A percentile compares a stretch with the other conserved stretches of the same genome.
phyloP scores from a whole-genome alignment of 2,888 invertebrate genomes.

The Dermolepida albohirtum region DNA sequence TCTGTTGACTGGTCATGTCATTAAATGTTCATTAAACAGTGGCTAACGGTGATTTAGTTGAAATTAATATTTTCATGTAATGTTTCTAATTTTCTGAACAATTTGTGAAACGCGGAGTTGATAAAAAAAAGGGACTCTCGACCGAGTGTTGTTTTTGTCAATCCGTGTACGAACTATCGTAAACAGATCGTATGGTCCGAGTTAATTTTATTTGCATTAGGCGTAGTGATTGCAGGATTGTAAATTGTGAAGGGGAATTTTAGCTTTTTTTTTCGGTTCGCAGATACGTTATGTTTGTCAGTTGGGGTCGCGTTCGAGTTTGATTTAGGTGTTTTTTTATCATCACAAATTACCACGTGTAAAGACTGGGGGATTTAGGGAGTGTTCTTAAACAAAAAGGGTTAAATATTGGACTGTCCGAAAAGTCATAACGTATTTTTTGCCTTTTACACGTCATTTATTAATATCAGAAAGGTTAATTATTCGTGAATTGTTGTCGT shows the following conservation, averaged over 20 bases:
- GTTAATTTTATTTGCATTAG: constrained; percentile 50
- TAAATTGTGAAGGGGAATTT: constrained; percentile 12
- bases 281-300: too few species aligned
- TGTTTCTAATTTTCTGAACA: constrained; percentile 39
- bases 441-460: too few species aligned
- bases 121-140: too few species aligned
- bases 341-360: too few species aligned
- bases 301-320: background rate
- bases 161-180: constrained; percentile 34
- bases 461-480: too few species aligned
- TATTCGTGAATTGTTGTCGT: too few species aligned
- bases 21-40: constrained; percentile 61
- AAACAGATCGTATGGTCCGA: constrained; percentile 16
- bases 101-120: too few species aligned
- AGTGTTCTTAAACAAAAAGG: too few species aligned
- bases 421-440: too few species aligned
- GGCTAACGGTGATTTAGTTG: constrained; percentile 53
- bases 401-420: too few species aligned
- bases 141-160: constrained; percentile 1
- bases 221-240: constrained; percentile 27
- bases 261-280: constrained; percentile 1
- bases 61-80: constrained; percentile 45
- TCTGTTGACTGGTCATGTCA: constrained; percentile 50
- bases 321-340: constrained; percentile 2
- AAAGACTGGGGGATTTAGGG: too few species aligned